phyloP scores from a whole-genome alignment of 2,797 vertebrate genomes.

The Lutjanus campechanus region DNA sequence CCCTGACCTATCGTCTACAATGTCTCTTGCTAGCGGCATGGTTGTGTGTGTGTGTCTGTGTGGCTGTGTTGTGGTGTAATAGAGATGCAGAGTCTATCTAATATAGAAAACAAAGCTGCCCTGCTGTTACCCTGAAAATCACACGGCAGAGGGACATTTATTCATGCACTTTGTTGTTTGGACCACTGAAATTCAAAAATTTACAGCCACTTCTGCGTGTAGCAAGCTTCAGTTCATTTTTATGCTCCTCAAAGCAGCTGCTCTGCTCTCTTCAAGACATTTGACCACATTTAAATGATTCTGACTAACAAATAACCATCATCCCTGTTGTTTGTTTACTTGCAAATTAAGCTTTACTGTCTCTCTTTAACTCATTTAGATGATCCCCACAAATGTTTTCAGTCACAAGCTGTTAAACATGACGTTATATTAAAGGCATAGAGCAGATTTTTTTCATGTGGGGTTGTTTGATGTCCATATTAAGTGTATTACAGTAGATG shows the following conservation, averaged over 20 bases:
- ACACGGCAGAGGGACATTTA: neutral
- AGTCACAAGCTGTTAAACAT: neutral
- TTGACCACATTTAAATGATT: conserved; percentile 74
- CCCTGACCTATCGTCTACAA: conserved; percentile 66
- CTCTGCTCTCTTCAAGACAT: conserved; percentile 8
- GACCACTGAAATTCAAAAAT: neutral
- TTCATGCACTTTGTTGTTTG: conserved; percentile 3
- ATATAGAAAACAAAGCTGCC: conserved; percentile 36
- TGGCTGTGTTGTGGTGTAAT: conserved; percentile 36
- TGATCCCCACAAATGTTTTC: neutral
- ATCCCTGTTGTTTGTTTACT: conserved; percentile 59
- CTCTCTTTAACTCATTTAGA: neutral
- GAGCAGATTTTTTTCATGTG: no score
- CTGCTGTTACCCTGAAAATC: conserved; percentile 28
- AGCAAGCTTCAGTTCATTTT: neutral
- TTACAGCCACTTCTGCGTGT: neutral
- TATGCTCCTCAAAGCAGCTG: conserved; percentile 1
- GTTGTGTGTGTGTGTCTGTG: conserved; percentile 33
- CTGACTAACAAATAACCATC: conserved; percentile 77
- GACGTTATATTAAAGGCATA: neutral
- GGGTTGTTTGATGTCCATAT: no score
- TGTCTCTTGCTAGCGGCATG: conserved; percentile 59
- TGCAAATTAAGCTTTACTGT: conserved; percentile 68
- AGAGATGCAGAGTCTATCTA: conserved; percentile 20
- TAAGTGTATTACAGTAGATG: no score